phyloP scores from a whole-genome alignment of 2,113 vertebrate genomes.

The Nestor notabilis region DNA sequence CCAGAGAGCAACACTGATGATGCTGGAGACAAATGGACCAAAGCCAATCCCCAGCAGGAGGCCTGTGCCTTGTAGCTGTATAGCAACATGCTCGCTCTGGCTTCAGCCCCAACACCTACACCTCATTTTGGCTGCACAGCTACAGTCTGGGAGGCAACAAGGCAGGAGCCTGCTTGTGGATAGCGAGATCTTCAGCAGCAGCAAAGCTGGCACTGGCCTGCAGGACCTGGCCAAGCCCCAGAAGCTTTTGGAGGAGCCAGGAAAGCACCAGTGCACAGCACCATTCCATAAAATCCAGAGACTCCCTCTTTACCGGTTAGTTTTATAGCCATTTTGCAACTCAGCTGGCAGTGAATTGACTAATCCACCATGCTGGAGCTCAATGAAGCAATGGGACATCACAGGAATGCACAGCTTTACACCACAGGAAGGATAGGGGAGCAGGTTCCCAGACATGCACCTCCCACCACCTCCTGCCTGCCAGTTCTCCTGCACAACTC shows the following conservation, averaged over 20 bases:
- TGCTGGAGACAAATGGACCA: neutral
- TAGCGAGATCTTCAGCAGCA: neutral
- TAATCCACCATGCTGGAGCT: rapidly evolving
- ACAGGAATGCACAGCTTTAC: neutral
- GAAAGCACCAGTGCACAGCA: neutral
- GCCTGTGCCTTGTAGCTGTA: neutral
- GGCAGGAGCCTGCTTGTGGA: neutral
- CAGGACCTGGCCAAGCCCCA: neutral
- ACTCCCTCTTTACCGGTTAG: neutral
- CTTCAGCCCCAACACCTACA: neutral
- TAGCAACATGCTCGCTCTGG: neutral
- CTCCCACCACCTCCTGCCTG: neutral
- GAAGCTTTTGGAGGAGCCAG: neutral
- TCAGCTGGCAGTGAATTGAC: neutral
- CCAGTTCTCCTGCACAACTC: neutral
- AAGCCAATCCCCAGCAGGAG: neutral
- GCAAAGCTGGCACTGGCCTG: no score
- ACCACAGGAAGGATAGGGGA: neutral
- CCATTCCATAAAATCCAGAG: no score
- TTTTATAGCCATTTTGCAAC: neutral
- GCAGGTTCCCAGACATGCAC: rapidly evolving
- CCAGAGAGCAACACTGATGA: neutral
- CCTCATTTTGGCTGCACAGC: no score
- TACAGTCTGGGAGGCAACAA: neutral
- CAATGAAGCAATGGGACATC: neutral